Evolutionary conservation across 2,797 vertebrate genomes (phyloP).

Genomic region (Momotus momota): DNA sequence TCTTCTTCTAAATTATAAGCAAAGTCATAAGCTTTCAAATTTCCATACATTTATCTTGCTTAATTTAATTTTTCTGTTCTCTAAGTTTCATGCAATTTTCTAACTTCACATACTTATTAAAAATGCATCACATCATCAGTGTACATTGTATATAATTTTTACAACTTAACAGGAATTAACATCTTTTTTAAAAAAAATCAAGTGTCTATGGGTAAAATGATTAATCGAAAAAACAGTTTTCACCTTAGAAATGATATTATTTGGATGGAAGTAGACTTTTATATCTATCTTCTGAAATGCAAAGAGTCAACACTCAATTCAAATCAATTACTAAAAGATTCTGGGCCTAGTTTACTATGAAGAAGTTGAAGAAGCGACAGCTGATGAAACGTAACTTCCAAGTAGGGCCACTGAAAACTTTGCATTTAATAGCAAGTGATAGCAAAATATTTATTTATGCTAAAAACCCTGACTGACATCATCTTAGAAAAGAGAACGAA

Average conservation of each 20-base stretch:
- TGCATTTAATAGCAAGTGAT: not conserved
- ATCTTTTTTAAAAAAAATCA: not conserved
- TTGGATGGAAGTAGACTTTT: not conserved
- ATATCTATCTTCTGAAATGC: not conserved
- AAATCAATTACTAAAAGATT: not conserved
- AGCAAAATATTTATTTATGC: not conserved
- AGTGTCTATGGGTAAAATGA: not conserved
- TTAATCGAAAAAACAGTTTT: not conserved
- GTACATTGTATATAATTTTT: not conserved
- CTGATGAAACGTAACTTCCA: constrained; percentile 3
- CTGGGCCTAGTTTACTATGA: not conserved
- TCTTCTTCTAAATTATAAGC: constrained; percentile 24
- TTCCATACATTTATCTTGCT: not conserved
- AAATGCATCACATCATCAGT: not conserved
- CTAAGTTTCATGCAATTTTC: not conserved
- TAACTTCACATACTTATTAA: not conserved
- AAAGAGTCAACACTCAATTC: rapidly evolving
- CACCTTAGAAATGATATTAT: not conserved
- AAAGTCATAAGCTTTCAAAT: constrained; percentile 48
- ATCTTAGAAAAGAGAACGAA: not conserved
- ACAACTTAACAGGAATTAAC: not conserved
- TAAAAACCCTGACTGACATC: not conserved
- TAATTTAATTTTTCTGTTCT: constrained; percentile 47
- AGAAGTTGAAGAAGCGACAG: not conserved
- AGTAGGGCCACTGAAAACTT: constrained; percentile 8